These are phyloP conservation scores for Montipora cactus DNA, from an alignment of 64 coral and sea anemone species.

Conservation along the genomic window DNA sequence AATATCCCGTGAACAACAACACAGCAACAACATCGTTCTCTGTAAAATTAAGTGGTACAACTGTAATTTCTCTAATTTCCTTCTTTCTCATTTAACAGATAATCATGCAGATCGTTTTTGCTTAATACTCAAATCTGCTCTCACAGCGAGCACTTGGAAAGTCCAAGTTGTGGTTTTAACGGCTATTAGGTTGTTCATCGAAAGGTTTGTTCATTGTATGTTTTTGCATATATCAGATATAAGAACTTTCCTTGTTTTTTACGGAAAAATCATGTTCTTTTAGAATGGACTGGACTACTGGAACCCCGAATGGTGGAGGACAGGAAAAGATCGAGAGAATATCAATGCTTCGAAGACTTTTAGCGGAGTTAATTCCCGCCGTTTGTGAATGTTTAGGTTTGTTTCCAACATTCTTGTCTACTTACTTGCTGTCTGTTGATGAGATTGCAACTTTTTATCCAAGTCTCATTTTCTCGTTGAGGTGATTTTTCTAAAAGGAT, in stretches of 20 bases:
- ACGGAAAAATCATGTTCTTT: neutral
- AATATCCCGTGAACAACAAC: neutral
- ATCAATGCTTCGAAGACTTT: conserved; percentile 9
- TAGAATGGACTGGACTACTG: conserved; percentile 34
- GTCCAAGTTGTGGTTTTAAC: conserved; percentile 82
- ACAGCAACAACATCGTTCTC: neutral
- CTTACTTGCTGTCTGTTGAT: no score
- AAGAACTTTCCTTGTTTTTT: neutral
- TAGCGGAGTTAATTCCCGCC: conserved; percentile 16
- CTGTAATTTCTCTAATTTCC: neutral
- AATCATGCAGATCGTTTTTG: conserved; percentile 63
- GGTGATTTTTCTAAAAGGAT: no score
- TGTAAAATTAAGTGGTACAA: neutral
- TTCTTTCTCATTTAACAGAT: conserved; percentile 17
- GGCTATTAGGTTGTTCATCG: conserved; percentile 71
- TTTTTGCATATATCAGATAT: no score
- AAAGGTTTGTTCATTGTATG: conserved; percentile 62
- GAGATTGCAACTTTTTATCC: no score
- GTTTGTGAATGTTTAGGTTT: conserved; percentile 76
- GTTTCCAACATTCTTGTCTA: neutral
- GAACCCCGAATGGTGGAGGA: conserved; percentile 2
- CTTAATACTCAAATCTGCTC: conserved; percentile 65
- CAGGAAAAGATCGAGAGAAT: conserved; percentile 31
- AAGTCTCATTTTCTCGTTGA: no score
- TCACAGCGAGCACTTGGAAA: conserved; percentile 87